Conservation (phyloP, 35 echinoderm and acorn worm species). For the Holothuria glaberrima region DNA sequence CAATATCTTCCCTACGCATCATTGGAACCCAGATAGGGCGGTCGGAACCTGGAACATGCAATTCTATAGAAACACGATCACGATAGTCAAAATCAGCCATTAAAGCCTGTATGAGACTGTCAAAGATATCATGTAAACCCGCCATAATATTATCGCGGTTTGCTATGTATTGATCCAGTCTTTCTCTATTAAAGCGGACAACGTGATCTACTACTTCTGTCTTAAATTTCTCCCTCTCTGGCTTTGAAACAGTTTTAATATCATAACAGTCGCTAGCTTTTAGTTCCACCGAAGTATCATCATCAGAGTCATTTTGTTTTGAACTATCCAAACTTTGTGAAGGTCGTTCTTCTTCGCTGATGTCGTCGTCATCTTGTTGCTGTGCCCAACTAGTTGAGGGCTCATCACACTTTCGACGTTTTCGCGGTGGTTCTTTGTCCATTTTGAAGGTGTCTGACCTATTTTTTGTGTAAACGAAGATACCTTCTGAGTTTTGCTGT, state of each 20-base stretch:
- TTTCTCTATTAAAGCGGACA: not conserved
- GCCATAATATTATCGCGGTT: not conserved
- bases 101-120: not conserved
- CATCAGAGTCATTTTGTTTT: too few relatives aligned
- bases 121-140: constrained; percentile 2
- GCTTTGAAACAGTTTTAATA: not conserved
- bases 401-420: too few relatives aligned
- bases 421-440: too few relatives aligned
- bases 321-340: too few relatives aligned
- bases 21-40: constrained; percentile 36
- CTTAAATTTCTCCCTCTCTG: constrained; percentile 6
- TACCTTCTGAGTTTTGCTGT: too few relatives aligned
- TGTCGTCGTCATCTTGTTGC: too few relatives aligned
- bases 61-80: constrained; percentile 2
- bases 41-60: constrained; percentile 6
- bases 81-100: not conserved
- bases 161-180: not conserved
- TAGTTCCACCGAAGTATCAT: too few relatives aligned
- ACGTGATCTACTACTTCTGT: not conserved
- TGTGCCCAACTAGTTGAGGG: too few relatives aligned
- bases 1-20: not conserved
- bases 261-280: not conserved
- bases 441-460: too few relatives aligned
- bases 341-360: too few relatives aligned
- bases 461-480: too few relatives aligned